phyloP scores from a whole-genome alignment of 1,140 invertebrate genomes.

The Scylla paramamosain region DNA sequence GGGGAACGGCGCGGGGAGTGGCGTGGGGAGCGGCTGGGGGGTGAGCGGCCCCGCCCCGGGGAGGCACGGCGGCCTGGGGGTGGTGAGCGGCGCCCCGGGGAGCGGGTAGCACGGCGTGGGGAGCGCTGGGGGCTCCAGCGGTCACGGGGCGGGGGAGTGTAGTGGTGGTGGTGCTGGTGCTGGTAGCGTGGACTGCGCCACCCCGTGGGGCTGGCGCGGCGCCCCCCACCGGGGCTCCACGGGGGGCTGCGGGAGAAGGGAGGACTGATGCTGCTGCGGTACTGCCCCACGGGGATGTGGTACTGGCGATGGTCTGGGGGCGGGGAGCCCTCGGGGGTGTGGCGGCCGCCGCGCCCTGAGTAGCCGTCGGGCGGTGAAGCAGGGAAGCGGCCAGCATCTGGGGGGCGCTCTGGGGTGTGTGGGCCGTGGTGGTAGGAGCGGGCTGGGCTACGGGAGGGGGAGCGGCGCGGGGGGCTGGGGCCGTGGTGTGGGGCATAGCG shows the following conservation, averaged over 20 bases:
- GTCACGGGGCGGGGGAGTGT: background rate
- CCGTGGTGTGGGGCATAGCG: background rate
- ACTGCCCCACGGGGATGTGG: background rate
- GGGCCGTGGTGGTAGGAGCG: constrained; percentile 6
- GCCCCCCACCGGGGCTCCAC: constrained; percentile 44
- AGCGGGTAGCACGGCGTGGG: background rate
- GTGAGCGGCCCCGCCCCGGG: no score
- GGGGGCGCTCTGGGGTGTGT: background rate
- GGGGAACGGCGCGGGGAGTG: background rate
- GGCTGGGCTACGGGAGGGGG: background rate
- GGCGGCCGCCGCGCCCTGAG: background rate
- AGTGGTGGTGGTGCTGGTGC: constrained; percentile 38
- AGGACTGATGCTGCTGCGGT: background rate
- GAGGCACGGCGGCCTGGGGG: background rate
- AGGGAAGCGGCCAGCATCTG: no score
- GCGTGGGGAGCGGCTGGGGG: background rate
- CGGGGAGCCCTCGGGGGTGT: background rate
- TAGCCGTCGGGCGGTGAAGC: background rate
- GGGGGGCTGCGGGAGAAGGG: background rate
- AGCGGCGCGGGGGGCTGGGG: background rate
- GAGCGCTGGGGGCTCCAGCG: constrained; percentile 42
- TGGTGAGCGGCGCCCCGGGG: no score
- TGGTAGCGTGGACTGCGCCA: constrained; percentile 63
- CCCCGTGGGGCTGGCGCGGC: constrained; percentile 25
- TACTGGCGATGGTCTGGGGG: background rate